Conservation (phyloP, 2,113 vertebrate genomes). For the Rhynchomys soricoides region DNA sequence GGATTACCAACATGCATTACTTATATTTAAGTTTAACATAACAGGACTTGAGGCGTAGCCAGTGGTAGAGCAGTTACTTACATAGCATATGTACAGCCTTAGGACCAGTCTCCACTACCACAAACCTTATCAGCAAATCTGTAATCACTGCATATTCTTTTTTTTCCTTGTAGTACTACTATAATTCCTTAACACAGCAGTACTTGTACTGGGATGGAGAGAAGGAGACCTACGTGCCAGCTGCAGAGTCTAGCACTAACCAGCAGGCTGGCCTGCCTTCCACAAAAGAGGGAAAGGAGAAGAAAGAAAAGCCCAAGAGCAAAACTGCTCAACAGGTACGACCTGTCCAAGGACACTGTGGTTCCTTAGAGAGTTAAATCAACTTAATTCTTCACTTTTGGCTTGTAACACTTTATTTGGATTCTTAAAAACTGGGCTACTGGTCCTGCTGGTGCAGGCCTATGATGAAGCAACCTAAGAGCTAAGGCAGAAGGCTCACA, state of each 20-base stretch:
- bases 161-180: conserved; percentile 92
- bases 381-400: background rate
- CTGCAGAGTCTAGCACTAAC: conserved; percentile 85
- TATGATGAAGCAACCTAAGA: background rate
- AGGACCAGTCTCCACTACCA: background rate
- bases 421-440: conserved; percentile 9
- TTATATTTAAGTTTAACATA: background rate
- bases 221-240: conserved; percentile 95
- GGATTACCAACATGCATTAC: background rate
- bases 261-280: conserved; percentile 83
- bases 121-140: background rate
- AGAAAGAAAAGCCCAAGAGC: conserved; percentile 98
- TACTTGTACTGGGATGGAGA: conserved; percentile 99
- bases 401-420: background rate
- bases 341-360: background rate
- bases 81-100: background rate
- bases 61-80: background rate
- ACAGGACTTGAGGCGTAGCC: background rate
- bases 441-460: background rate
- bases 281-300: conserved; percentile 93
- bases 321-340: conserved; percentile 99
- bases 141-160: background rate
- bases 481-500: background rate
- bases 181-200: conserved; percentile 97
- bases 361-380: background rate